Conservation (phyloP, 2,113 vertebrate species). For the Circaetus gallicus region DNA sequence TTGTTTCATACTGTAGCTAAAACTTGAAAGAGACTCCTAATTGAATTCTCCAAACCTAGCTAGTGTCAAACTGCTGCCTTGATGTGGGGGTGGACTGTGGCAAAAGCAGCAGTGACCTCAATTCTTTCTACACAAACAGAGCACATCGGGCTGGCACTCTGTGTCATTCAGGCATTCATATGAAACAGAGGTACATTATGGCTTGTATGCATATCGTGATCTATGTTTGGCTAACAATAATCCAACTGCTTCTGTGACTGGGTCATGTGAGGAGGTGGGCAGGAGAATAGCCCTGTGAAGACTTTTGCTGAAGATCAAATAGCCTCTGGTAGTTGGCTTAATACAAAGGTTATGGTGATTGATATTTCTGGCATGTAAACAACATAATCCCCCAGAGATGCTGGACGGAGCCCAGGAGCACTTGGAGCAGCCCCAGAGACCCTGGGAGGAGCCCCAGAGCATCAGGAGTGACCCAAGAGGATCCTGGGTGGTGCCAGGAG, state of each 20-base stretch:
- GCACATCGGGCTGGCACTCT: rapidly evolving
- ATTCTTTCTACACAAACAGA: background rate
- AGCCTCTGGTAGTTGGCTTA: background rate
- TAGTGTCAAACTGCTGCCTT: background rate
- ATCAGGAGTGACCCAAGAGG: background rate
- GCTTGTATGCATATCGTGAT: background rate
- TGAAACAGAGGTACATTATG: background rate
- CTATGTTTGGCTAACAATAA: background rate
- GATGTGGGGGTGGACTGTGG: background rate
- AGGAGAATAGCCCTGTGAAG: background rate
- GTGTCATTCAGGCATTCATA: background rate
- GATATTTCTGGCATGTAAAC: background rate
- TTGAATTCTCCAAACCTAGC: background rate
- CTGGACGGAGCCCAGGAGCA: background rate
- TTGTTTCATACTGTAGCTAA: background rate
- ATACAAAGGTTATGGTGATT: background rate
- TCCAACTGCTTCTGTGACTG: background rate
- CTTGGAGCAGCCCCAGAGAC: background rate
- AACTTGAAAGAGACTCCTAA: background rate
- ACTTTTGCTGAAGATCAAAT: background rate
- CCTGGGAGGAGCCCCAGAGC: background rate
- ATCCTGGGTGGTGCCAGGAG: background rate
- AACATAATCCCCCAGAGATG: background rate
- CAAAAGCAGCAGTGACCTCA: background rate
- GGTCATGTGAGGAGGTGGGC: background rate